A percentile compares a stretch with the other conserved stretches of the same genome.
Conservation (phyloP, 2,113 vertebrate genomes). For the Shinisaurus crocodilurus region DNA sequence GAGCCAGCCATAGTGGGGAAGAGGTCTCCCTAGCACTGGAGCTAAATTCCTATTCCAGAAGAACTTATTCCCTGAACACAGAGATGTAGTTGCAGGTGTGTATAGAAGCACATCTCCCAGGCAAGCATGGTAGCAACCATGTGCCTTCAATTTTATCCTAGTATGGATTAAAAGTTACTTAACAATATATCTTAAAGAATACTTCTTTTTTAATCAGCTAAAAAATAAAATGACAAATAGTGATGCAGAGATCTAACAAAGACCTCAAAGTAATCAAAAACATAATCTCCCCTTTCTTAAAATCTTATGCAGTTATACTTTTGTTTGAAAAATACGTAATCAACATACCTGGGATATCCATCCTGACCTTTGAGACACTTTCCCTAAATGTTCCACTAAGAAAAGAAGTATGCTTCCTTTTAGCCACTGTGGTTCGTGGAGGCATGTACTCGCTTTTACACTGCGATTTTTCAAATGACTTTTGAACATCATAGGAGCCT, state of each 20-base stretch:
- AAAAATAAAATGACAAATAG: background rate
- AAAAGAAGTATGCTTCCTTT: conserved; percentile 79
- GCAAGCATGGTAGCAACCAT: background rate
- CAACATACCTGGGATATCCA: conserved; percentile 62
- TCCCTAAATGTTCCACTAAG: conserved; percentile 73
- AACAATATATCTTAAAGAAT: background rate
- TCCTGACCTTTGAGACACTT: background rate
- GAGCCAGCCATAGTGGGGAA: background rate
- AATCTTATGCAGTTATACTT: background rate
- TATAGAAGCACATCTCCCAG: background rate
- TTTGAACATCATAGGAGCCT: conserved; percentile 78
- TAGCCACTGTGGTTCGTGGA: conserved; percentile 71
- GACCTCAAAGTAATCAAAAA: background rate
- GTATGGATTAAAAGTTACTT: background rate
- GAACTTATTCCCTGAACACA: background rate
- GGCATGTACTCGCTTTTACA: conserved; percentile 62
- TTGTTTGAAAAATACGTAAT: background rate
- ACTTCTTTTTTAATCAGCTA: background rate
- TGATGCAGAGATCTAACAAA: background rate
- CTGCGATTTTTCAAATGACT: conserved; percentile 75
- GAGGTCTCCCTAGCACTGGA: background rate
- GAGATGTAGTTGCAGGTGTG: background rate
- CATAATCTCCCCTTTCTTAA: background rate
- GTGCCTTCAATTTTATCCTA: background rate
- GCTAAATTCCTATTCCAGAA: background rate